These are phyloP conservation scores for Passerina amoena DNA, from an alignment of 2,113 vertebrate genomes.

Conservation along the genomic window DNA sequence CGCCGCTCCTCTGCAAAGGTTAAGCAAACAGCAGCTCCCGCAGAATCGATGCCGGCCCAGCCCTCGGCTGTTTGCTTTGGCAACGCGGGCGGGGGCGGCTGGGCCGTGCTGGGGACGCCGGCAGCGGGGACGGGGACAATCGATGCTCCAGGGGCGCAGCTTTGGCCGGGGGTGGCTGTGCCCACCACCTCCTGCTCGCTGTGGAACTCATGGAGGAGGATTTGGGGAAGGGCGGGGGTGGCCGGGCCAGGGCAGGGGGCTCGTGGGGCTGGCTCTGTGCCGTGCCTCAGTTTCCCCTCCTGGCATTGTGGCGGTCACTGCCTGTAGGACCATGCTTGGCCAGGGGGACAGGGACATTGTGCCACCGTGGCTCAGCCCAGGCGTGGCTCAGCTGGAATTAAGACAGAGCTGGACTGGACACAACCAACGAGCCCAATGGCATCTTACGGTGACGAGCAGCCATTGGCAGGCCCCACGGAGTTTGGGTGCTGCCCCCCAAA, in stretches of 20 bases:
- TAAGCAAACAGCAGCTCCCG: conserved; percentile 77
- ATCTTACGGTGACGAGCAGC: rapidly evolving
- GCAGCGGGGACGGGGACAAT: background rate
- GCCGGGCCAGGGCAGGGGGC: rapidly evolving
- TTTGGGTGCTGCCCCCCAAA: background rate
- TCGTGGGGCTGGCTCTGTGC: rapidly evolving
- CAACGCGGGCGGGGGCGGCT: conserved; percentile 47
- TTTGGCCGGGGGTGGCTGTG: background rate
- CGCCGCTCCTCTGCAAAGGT: conserved; percentile 72
- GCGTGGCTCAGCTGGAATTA: background rate
- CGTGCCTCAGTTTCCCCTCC: background rate
- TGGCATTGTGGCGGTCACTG: rapidly evolving
- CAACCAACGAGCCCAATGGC: rapidly evolving
- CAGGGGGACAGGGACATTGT: background rate
- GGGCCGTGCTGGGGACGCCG: background rate
- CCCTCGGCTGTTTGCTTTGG: conserved; percentile 74
- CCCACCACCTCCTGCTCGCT: rapidly evolving
- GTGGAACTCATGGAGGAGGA: background rate
- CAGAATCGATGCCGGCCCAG: conserved; percentile 69
- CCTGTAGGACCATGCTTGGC: rapidly evolving
- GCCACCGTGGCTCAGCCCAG: background rate
- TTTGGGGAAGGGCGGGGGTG: rapidly evolving
- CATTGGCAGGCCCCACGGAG: rapidly evolving
- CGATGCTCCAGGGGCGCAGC: rapidly evolving
- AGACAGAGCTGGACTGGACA: background rate